phyloP scores from a whole-genome alignment of 2,113 vertebrate genomes.

The Cacatua alba region DNA sequence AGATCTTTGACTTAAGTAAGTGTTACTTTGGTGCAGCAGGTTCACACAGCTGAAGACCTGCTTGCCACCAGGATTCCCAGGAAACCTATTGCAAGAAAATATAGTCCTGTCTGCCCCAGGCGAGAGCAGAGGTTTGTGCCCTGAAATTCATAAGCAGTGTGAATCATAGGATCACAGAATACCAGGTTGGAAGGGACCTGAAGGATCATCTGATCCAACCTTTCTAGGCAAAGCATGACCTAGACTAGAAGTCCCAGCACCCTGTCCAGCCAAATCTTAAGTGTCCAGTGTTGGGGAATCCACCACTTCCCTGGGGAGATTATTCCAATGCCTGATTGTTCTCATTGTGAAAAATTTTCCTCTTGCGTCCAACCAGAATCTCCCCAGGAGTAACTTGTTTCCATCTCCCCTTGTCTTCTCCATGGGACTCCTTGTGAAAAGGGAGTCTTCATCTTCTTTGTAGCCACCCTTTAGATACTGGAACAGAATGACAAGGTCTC shows the following conservation, averaged over 20 bases:
- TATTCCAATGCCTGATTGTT: neutral
- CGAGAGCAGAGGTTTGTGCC: neutral
- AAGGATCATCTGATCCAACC: neutral
- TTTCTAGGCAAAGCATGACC: neutral
- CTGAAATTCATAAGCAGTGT: rapidly evolving
- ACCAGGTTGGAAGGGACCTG: neutral
- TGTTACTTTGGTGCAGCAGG: rapidly evolving
- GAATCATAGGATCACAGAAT: neutral
- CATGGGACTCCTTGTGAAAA: neutral
- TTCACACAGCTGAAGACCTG: neutral
- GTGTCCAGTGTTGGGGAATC: neutral
- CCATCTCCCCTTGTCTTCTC: neutral
- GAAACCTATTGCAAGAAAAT: neutral
- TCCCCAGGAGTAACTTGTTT: neutral
- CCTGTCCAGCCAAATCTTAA: neutral
- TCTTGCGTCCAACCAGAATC: neutral
- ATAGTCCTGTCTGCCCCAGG: neutral
- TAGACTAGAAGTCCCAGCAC: neutral
- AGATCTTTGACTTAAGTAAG: neutral
- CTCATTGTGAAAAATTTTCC: neutral
- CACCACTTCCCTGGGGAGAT: neutral
- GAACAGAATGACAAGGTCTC: neutral
- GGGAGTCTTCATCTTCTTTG: neutral
- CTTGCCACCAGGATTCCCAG: neutral
- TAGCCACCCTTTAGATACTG: neutral